Base-by-base conservation (phyloP, 1,140 invertebrate genomes). In the Neuroterus valhalla region DNA sequence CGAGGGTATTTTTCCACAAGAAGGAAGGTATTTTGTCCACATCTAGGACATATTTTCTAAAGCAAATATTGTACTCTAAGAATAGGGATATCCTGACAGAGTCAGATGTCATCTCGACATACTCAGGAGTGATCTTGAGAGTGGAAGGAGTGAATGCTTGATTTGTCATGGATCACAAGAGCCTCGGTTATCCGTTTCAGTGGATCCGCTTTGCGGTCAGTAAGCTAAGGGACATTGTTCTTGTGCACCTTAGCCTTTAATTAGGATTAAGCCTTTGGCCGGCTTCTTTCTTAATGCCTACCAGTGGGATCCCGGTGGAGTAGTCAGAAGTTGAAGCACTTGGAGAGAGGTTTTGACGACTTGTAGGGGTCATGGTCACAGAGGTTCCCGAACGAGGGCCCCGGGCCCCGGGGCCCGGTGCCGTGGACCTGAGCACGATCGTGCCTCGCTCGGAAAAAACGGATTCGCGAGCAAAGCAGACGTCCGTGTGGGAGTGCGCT, bases 351-450 rank as follows among this genome's bases (percentile, higher is more conserved):
- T 21, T 48, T 70, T 62, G 42, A 48, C 26, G 66, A 38, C 31
- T 38, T 48, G 46, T 48, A 17, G 46, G 46, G 46, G 46, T 48
- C 46, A 48, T 48, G 46, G 46, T 48, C 46, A 48, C 46, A 48
- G 46, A 38, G 46, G n/a, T 48, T 48, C 45, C 46, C 55, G 38
- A 52, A 19, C 8, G 43, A 68, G 77, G 73, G 71, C 23, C 74
- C 76, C 74, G 78, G 72, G 76, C 74, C 76, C 70, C 62, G 75
- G 50, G 76, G 76, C 78, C 78, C 77, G 78, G 69, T 67, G 78
- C 70, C 75, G 68, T 44, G 46, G 48, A 3, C 17, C 15, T n/a
- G 14, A 15, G 26, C 15, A 62, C 55, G 31, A 62, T 38, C 66
- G 72, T 46, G 66, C 46, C 66, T 52, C 48, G 12, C 66, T 48